phyloP scores from a whole-genome alignment of 2,113 vertebrate genomes.

The Gasterosteus nipponicus region DNA sequence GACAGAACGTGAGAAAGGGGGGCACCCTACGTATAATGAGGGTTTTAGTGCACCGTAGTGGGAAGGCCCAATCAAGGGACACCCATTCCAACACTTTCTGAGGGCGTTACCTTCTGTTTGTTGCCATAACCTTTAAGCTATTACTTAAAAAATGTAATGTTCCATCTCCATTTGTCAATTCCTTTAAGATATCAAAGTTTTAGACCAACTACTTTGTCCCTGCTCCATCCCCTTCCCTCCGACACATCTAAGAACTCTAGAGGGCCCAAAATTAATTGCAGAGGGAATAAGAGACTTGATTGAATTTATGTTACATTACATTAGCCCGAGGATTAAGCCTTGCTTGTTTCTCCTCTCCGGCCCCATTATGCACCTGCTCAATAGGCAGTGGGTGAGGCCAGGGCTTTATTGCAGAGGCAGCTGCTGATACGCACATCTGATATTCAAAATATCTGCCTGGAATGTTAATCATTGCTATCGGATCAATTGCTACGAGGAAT shows the following conservation, averaged over 20 bases:
- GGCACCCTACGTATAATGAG: neutral
- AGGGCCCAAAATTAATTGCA: slow-evolving; percentile 67
- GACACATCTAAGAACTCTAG: slow-evolving; percentile 50
- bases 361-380: slow-evolving; percentile 59
- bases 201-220: slow-evolving; percentile 28
- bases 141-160: too few relatives aligned
- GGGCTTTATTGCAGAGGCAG: slow-evolving; percentile 13
- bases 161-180: neutral
- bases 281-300: slow-evolving; percentile 66
- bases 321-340: slow-evolving; percentile 70
- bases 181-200: slow-evolving; percentile 32
- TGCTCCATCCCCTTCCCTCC: slow-evolving; percentile 24
- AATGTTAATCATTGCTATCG: slow-evolving; percentile 18
- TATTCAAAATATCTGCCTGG: slow-evolving; percentile 21
- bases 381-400: slow-evolving; percentile 28
- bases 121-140: neutral
- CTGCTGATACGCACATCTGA: slow-evolving; percentile 36
- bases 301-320: slow-evolving; percentile 64
- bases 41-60: neutral
- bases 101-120: neutral
- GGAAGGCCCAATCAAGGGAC: too few relatives aligned
- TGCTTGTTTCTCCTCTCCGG: slow-evolving; percentile 62
- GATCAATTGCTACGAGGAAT: neutral
- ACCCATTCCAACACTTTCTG: neutral
- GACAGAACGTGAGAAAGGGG: neutral